Evolutionary conservation across 2,113 vertebrate genomes (phyloP), one percentile per base, ranked within the genome.

Genomic region (Phocoena sinus): DNA sequence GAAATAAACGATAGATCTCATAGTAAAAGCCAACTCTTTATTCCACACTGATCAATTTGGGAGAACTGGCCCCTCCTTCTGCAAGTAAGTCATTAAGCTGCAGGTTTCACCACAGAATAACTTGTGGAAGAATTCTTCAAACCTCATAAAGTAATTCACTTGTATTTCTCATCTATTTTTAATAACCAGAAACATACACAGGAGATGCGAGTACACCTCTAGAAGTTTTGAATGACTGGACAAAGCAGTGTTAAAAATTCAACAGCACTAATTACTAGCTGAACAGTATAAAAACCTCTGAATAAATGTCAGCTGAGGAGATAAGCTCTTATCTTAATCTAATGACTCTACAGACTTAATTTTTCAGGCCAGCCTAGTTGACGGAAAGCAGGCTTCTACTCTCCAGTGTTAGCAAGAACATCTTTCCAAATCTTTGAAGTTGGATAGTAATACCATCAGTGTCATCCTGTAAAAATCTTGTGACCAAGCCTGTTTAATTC

Each of bases 241-340:
- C 98, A 99, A 98, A 98, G 97, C 97, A 98, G 98, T 98, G 98
- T 99, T 99, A 99, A 99, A 99, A 99, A 98, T 99, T 99, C 99
- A 99, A 99, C 99, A 98, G 97, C 99, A 98, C 99, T 99, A 99
- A 99, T 99, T 99, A 99, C 99, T 98, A 98, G 99, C 98, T 98
- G 99, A 99, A 99, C 99, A 99, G 99, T 99, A 98, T 98, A 99
- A 99, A 99, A 99, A 99, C 99, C 98, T 99, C 99, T 98, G 99
- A 99, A 99, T 99, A 99, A 99, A 99, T 99, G 99, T 99, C 99
- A 99, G 99, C 99, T 98, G 99, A 98, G 92, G 98, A 99, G 99
- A 99, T 99, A 99, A 99, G 99, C 99, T 99, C 99, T 99, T 99
- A 99, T 99, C 99, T 99, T 99, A 99, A 99, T 99, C 99, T 99